Percentiles rank a stretch among this genome's conserved stretches.
Conservation (phyloP, 2,797 vertebrate species). For the Lophotriccus pileatus region DNA sequence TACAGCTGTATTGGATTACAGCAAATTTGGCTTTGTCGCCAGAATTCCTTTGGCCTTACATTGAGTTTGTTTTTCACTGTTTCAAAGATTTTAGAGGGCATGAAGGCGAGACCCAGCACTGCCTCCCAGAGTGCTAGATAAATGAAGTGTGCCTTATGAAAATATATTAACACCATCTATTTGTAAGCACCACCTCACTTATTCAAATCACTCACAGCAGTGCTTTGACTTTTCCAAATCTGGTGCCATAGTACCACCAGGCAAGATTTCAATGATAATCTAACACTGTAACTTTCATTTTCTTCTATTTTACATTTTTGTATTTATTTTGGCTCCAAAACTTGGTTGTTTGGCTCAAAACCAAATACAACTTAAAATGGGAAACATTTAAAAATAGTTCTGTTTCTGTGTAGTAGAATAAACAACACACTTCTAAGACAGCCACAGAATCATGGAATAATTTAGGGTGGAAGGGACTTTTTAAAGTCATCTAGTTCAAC, state of each 20-base stretch:
- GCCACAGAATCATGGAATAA: neutral
- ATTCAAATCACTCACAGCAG: neutral
- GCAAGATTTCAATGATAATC: neutral
- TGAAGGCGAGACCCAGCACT: neutral
- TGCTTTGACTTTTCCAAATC: neutral
- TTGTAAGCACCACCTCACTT: neutral
- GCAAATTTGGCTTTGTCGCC: neutral
- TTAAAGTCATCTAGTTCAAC: neutral
- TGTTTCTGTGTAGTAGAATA: constrained; percentile 36
- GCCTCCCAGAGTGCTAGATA: neutral
- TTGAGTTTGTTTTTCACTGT: constrained; percentile 10
- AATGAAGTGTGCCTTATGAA: neutral
- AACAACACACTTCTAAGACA: neutral
- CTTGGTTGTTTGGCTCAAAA: neutral
- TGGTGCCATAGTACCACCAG: neutral
- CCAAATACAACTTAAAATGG: constrained; percentile 1
- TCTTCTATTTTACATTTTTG: neutral
- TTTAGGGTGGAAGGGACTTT: neutral
- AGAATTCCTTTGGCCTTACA: constrained; percentile 44
- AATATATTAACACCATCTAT: neutral
- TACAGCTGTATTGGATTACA: constrained; percentile 29
- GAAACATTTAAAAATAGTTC: constrained; percentile 22
- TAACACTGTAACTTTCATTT: neutral
- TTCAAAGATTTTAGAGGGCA: constrained; percentile 21
- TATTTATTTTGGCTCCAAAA: constrained; percentile 17